Base-by-base conservation (phyloP, 2,888 invertebrate genomes). In the Elmis aenea region DNA sequence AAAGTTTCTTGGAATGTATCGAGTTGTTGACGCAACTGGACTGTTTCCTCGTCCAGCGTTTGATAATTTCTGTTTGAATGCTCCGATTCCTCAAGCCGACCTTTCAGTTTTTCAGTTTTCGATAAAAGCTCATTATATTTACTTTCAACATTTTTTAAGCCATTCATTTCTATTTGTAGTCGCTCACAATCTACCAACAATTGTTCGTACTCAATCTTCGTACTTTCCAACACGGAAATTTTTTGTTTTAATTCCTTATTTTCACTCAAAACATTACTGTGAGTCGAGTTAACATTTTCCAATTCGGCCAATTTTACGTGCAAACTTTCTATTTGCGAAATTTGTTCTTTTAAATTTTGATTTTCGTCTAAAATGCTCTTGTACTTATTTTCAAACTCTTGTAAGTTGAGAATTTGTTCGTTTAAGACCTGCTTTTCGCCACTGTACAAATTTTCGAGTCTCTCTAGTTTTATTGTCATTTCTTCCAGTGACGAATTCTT, bases 231-330 rank as follows among this genome's bases (percentile, higher is more conserved):
- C 32, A 21, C 28, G 29, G 25, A 22, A 27, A 33, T 2, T 44
- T 38, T n/a, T 22, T 16, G 27, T 10, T 41, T 40, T 18, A 31
- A 23, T 12, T 25, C 36, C 21, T 38, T 41, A 15, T 28, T 38
- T 31, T 38, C n/a, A n/a, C 44, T 40, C 2, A 27, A 37, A 20
- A 47, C 40, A n/a, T 41, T 52, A 35, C 6, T 46, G 38, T 27
- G n/a, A n/a, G 52, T 50, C 5, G 50, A 27, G 26, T 48, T 47
- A 13, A 43, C 31, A 42, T 48, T 51, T 40, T 48, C 48, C 20
- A 45, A 40, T 12, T 41, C 18, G 5, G 42, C 13, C 5, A 8
- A 24, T 25, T 13, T 33, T 10, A 18, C 5, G 10, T 29, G 10
- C 6, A 3, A 3, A 10, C 2, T 21, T 8, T 12, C 42, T n/a